Percentiles rank a stretch among this genome's conserved stretches.
Conservation (phyloP, 2,113 vertebrate species). For the Ammospiza nelsoni region DNA sequence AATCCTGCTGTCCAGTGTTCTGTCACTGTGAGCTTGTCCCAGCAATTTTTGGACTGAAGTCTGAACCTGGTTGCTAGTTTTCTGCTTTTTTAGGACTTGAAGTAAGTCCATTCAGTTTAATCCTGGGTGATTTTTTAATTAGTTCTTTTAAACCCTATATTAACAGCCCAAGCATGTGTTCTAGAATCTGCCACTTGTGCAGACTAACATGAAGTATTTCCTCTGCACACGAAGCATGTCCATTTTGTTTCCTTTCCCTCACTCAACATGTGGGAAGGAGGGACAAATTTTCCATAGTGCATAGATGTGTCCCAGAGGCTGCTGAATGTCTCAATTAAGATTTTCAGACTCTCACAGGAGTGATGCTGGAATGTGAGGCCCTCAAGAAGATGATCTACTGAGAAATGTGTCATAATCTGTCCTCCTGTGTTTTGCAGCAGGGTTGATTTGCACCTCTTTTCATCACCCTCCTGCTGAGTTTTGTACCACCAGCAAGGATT, state of each 20-base stretch:
- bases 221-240: background rate
- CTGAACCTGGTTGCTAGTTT: background rate
- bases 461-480: background rate
- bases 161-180: background rate
- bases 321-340: background rate
- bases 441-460: background rate
- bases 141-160: background rate
- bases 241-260: background rate
- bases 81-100: background rate
- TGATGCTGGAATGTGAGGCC: background rate
- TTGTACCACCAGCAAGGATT: background rate
- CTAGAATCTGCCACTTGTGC: background rate
- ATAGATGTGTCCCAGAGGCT: background rate
- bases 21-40: background rate
- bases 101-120: background rate
- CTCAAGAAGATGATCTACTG: background rate
- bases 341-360: background rate
- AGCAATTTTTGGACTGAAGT: background rate
- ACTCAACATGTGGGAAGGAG: background rate
- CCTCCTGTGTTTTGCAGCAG: background rate
- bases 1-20: background rate
- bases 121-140: background rate
- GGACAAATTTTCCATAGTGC: background rate
- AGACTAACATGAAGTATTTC: background rate
- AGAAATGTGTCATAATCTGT: rapidly evolving